Evolutionary conservation across 2,113 vertebrate genomes (phyloP).

Genomic region (Eurypyga helias): DNA sequence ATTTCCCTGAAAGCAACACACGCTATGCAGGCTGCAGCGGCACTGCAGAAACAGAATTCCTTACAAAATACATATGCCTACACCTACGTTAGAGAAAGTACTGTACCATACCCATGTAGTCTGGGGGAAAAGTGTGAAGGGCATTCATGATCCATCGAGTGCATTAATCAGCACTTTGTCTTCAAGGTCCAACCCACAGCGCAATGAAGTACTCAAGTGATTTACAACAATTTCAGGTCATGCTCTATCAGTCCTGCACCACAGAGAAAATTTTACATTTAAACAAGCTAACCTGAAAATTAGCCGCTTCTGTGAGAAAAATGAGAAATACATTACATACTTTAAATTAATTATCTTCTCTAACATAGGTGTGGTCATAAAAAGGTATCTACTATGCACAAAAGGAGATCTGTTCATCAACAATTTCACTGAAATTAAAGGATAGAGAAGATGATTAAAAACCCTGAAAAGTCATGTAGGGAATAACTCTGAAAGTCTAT

Average conservation of each 20-base stretch:
- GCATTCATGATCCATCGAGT: not conserved
- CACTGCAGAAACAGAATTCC: not conserved
- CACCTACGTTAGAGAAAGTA: not conserved
- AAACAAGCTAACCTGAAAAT: not conserved
- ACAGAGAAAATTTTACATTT: not conserved
- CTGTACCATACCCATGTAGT: rapidly evolving
- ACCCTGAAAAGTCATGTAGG: not conserved
- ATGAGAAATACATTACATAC: not conserved
- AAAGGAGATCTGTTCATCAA: not conserved
- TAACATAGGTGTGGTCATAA: not conserved
- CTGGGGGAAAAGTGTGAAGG: rapidly evolving
- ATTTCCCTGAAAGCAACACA: not conserved
- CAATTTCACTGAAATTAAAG: not conserved
- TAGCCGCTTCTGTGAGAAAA: not conserved
- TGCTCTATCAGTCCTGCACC: not conserved
- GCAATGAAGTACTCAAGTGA: not conserved
- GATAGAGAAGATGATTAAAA: not conserved
- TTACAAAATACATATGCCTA: not conserved
- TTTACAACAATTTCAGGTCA: not conserved
- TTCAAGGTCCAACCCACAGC: not conserved
- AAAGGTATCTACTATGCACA: not conserved
- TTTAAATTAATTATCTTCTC: not conserved
- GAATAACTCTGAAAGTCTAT: not conserved
- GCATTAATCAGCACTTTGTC: not conserved
- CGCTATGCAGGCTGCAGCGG: not conserved